A percentile compares a stretch with the other conserved stretches of the same genome.
Evolutionary conservation across 2,797 vertebrate species (phyloP).

Genomic region (Vireo griseus): DNA sequence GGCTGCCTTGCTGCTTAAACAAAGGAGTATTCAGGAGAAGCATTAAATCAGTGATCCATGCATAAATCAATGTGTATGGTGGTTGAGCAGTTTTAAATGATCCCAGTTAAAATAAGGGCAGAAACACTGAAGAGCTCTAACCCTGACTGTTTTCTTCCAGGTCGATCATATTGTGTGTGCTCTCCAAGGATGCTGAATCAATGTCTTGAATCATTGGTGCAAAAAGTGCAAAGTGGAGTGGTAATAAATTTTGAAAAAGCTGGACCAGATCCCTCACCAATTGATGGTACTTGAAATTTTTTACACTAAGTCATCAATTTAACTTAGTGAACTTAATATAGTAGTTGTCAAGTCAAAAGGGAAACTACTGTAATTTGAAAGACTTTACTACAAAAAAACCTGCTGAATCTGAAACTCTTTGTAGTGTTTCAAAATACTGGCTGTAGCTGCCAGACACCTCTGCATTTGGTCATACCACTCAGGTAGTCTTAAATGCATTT

Average conservation of each 20-base stretch:
- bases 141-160: constrained; percentile 67
- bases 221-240: constrained; percentile 96
- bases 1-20: background rate
- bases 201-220: constrained; percentile 94
- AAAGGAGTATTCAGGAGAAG: background rate
- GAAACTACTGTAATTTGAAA: background rate
- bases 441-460: background rate
- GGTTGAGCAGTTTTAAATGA: background rate
- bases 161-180: constrained; percentile 93
- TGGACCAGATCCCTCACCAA: constrained; percentile 87
- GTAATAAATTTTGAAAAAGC: constrained; percentile 98
- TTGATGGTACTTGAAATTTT: constrained; percentile 82
- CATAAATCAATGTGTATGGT: background rate
- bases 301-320: background rate
- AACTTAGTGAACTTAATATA: background rate
- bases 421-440: background rate
- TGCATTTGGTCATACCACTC: background rate
- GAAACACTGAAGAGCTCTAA: background rate
- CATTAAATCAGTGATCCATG: background rate
- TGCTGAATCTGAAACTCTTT: background rate
- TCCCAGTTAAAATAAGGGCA: background rate
- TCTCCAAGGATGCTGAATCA: constrained; percentile 96
- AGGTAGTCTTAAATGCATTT: background rate
- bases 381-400: background rate
- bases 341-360: background rate